Conservation (phyloP, 2,113 vertebrate species). For the Pteropus alecto region DNA sequence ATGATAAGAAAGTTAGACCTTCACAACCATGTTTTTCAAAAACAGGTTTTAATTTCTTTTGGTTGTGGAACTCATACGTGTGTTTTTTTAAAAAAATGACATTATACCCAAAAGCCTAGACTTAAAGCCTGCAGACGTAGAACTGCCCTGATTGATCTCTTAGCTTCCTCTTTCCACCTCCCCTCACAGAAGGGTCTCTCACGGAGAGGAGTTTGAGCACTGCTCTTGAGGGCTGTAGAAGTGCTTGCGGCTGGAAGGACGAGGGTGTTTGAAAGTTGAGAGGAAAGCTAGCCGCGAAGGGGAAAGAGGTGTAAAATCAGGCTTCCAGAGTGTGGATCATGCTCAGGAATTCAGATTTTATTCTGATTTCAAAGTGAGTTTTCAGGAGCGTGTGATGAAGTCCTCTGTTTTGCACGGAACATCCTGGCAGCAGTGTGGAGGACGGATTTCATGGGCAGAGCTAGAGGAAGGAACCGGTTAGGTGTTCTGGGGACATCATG, state of each 20-base stretch:
- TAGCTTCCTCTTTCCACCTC: no score
- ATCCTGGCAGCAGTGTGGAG: background rate
- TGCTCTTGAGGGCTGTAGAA: no score
- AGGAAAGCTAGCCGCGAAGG: background rate
- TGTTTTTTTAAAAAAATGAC: no score
- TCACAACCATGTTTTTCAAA: no score
- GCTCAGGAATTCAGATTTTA: background rate
- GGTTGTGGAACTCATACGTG: no score
- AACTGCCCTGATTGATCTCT: no score
- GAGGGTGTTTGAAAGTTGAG: background rate
- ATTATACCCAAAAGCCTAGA: no score
- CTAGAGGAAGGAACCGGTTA: background rate
- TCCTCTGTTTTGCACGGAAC: background rate
- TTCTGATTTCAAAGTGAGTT: background rate
- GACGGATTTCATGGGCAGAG: background rate
- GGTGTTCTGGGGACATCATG: background rate
- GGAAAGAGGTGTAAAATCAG: background rate
- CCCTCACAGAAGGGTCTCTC: no score
- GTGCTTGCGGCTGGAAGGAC: background rate
- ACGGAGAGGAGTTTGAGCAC: no score
- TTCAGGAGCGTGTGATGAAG: background rate
- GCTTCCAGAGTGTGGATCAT: background rate
- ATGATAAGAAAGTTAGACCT: no score
- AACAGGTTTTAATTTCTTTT: no score
- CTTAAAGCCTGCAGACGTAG: no score